phyloP scores from a whole-genome alignment of 1,140 invertebrate species.

The Helicoverpa armigera region DNA sequence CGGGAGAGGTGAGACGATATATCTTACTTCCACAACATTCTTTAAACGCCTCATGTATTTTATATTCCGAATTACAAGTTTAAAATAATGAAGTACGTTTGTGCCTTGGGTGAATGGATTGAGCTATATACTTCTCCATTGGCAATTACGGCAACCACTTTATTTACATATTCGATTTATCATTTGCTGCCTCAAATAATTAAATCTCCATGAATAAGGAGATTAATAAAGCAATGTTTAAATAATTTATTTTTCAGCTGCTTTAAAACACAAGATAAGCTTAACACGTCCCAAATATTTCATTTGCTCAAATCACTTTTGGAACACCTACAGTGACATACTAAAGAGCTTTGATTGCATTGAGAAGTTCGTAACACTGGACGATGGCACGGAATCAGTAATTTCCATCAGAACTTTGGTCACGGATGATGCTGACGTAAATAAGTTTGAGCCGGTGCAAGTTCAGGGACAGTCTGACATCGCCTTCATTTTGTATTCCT shows the following conservation, averaged over 20 bases:
- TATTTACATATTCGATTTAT: not conserved
- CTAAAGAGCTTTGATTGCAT: constrained; percentile 65
- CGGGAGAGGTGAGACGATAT: constrained; percentile 82
- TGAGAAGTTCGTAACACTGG: constrained; percentile 63
- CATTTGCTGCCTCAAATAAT: not conserved
- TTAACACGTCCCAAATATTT: constrained; percentile 72
- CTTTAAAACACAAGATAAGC: constrained; percentile 66
- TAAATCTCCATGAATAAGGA: not conserved
- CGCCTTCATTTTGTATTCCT: constrained; percentile 85
- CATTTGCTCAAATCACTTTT: constrained; percentile 68
- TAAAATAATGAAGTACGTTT: not conserved
- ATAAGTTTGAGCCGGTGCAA: constrained; percentile 65
- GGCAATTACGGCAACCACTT: not conserved
- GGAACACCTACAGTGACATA: constrained; percentile 67
- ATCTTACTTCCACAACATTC: constrained; percentile 63
- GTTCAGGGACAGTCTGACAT: constrained; percentile 69
- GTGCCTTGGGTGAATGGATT: no score
- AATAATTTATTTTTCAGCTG: constrained; percentile 63
- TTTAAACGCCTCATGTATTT: constrained; percentile 75
- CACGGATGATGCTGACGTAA: constrained; percentile 60
- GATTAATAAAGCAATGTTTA: constrained; percentile 15
- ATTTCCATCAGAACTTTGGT: constrained; percentile 61
- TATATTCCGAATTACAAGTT: constrained; percentile 2
- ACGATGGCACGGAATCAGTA: constrained; percentile 54
- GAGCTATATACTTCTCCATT: not conserved